These are phyloP conservation scores for Diarsia dahlii DNA, from an alignment of 2,888 invertebrate genomes.

Conservation along the genomic window DNA sequence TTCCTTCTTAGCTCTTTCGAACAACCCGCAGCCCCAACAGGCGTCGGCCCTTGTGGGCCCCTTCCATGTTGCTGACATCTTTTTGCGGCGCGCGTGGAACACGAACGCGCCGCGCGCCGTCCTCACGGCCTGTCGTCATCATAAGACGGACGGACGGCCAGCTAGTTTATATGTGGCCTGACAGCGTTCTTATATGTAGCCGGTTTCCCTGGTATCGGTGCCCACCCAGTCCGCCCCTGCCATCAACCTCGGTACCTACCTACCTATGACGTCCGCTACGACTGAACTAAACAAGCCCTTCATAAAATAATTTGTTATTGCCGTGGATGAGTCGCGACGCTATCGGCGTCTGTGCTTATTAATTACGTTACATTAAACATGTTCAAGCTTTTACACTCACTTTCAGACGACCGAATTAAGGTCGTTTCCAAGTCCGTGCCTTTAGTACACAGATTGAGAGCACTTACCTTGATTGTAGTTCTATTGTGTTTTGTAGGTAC, in stretches of 20 bases:
- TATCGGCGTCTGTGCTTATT: conserved; percentile 78
- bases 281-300: conserved; percentile 76
- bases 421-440: conserved; percentile 66
- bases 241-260: conserved; percentile 28
- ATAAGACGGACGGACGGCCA: too few species aligned
- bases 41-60: too few species aligned
- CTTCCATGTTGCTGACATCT: too few species aligned
- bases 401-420: conserved; percentile 59
- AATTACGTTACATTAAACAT: conserved; percentile 85
- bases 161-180: not conserved
- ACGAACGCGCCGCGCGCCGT: too few species aligned
- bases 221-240: conserved; percentile 71
- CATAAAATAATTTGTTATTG: conserved; percentile 79
- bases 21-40: too few species aligned
- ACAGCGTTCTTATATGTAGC: not conserved
- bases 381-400: conserved; percentile 68
- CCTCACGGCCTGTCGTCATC: too few species aligned
- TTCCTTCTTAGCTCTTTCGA: too few species aligned
- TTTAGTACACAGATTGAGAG: conserved; percentile 62
- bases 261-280: conserved; percentile 71
- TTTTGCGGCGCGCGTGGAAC: too few species aligned
- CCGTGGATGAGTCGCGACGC: conserved; percentile 76
- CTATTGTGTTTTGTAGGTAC: conserved; percentile 55
- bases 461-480: conserved; percentile 64
- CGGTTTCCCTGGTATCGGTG: not conserved